phyloP scores from a whole-genome alignment of 1,140 invertebrate species.

The Catajapyx aquilonaris region DNA sequence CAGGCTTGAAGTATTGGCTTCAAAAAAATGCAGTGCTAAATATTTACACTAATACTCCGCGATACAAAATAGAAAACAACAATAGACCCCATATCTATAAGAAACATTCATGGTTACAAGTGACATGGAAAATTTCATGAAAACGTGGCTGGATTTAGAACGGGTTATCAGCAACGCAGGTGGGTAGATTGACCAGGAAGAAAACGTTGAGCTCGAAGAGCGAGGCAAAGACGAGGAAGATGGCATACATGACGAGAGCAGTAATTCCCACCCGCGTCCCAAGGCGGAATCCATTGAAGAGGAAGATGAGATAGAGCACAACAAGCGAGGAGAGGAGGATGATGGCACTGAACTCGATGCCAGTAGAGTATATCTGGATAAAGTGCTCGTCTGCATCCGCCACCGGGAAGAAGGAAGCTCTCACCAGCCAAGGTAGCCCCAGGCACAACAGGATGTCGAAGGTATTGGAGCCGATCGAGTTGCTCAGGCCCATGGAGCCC shows the following conservation, averaged over 20 bases:
- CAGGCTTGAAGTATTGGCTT: no score
- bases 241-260: constrained; percentile 52
- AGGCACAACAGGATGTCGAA: constrained; percentile 29
- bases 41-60: no score
- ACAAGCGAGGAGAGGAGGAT: constrained; percentile 17
- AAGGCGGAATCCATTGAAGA: constrained; percentile 16
- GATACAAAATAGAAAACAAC: no score
- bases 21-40: no score
- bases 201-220: constrained; percentile 72
- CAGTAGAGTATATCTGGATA: constrained; percentile 30
- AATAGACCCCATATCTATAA: no score
- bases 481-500: constrained; percentile 28
- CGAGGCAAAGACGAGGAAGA: constrained; percentile 53
- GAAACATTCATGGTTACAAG: no score
- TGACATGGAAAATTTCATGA: no score
- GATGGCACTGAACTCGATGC: constrained; percentile 19
- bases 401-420: constrained; percentile 17
- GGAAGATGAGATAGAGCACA: constrained; percentile 15
- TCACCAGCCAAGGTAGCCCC: constrained; percentile 28
- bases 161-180: no score
- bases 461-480: constrained; percentile 27
- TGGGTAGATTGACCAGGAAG: constrained; percentile 62
- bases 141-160: no score
- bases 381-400: constrained; percentile 11
- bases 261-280: constrained; percentile 31